Base-by-base conservation (phyloP, 2,888 invertebrate genomes). In the Cheilosia scutellata region DNA sequence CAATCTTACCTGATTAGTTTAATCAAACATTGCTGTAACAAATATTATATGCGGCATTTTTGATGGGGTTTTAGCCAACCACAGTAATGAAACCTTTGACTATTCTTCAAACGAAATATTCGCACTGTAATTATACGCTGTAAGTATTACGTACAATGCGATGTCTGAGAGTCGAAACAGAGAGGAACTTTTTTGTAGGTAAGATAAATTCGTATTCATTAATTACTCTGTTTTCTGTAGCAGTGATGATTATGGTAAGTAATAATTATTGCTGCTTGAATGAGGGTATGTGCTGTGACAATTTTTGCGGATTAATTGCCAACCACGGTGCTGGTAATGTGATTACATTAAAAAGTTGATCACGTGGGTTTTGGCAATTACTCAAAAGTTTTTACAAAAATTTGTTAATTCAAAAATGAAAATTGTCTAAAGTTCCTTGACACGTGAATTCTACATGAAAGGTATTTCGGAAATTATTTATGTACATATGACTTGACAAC, bases 131-230 rank as follows among this genome's bases (percentile, higher is more conserved):
- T 78, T 83, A 68, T 77, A 44, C 37, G 63, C 62, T 42, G 72
- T 37, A 31, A 40, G 27, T 55, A 33, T 62, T 72, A 68, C 68
- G 66, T 42, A 78, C 55, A 53, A 60, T 53, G 37, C 66, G 47
- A 27, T 25, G 62, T 20, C 57, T 47, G 44, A 62, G 65, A 78
- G 51, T 44, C 68, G 55, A 70, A 68, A 44, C 51, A 47, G 11
- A 11, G 20, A 20, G 25, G 9, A 49, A 11, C 9, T 25, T 51
- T 51, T 51, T 11, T 44, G 44, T 44, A n/a, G 44, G 68, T 20
- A 75, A 68, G 83, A 84, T 84, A 74, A 79, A 79, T 84, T 84
- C 63, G 44, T 42, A 63, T 42, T 74, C 74, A 84, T 84, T 84
- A 63, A 79, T 84, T 70, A 70, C 58, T 49, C 44, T 58, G 78